Conservation (phyloP, 2,888 invertebrate genomes). For the Orthonychiurus folsomi region DNA sequence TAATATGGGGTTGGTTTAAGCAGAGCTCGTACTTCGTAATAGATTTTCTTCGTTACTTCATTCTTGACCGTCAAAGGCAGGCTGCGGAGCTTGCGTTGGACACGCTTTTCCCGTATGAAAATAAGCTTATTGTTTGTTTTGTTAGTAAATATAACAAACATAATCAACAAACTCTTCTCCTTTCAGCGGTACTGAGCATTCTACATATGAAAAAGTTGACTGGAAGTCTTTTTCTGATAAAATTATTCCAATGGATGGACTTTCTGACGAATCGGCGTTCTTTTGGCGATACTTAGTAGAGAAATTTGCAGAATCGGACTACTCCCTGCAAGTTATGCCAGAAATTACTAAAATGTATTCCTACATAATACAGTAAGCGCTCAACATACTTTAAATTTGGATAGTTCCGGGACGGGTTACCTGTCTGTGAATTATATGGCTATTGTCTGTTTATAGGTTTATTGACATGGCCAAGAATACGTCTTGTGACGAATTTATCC, state of each 20-base stretch:
- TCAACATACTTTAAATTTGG: background rate
- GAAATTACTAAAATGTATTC: background rate
- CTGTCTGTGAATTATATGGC: too few species aligned
- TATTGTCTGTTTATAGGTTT: background rate
- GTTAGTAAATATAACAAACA: too few species aligned
- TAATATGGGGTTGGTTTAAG: too few species aligned
- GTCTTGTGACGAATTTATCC: background rate
- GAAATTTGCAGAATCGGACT: background rate
- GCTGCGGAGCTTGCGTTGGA: background rate
- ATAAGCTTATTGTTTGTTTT: background rate
- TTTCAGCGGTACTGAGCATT: background rate
- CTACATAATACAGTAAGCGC: background rate
- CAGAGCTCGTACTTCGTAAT: too few species aligned
- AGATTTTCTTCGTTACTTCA: background rate
- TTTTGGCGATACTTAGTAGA: background rate
- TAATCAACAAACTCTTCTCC: too few species aligned
- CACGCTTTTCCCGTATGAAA: background rate
- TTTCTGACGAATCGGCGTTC: background rate
- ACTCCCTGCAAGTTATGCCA: background rate
- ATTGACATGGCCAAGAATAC: background rate
- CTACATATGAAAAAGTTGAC: background rate
- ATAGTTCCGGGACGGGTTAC: too few species aligned
- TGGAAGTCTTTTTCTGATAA: background rate
- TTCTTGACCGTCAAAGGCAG: too few species aligned
- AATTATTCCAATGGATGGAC: background rate